These are phyloP conservation scores for Rhorus exstirpatorius DNA, from an alignment of 2,888 invertebrate genomes.

Conservation along the genomic window DNA sequence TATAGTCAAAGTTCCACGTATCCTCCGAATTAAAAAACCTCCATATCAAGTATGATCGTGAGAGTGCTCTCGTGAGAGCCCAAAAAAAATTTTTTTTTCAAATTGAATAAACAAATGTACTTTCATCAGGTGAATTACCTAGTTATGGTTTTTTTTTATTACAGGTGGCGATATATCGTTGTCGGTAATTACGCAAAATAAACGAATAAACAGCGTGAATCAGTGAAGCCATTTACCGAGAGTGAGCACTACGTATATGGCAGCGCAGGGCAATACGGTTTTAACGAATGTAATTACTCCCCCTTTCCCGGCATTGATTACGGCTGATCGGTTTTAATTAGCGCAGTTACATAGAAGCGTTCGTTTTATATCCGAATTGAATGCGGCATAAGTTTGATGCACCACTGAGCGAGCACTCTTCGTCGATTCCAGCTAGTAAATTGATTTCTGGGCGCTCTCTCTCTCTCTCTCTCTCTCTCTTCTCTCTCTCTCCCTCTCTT, in stretches of 20 bases:
- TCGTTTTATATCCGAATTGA: slow-evolving; percentile 43
- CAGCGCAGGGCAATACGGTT: slow-evolving; percentile 40
- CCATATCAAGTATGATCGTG: slow-evolving; percentile 4
- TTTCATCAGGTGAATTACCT: neutral
- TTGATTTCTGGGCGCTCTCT: slow-evolving; percentile 9
- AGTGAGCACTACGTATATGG: neutral
- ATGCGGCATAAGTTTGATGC: slow-evolving; percentile 52
- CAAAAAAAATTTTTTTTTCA: neutral
- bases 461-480: neutral
- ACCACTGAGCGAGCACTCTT: neutral
- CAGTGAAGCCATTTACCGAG: slow-evolving; percentile 50
- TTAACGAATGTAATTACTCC: slow-evolving; percentile 64
- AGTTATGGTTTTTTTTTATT: slow-evolving; percentile 17
- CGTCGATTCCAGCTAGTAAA: slow-evolving; percentile 11
- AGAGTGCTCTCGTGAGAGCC: neutral
- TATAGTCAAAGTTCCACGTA: slow-evolving; percentile 43
- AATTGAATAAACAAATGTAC: neutral
- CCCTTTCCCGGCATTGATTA: slow-evolving; percentile 45
- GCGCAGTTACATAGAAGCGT: slow-evolving; percentile 14
- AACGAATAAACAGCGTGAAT: slow-evolving; percentile 40
- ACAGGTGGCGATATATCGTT: slow-evolving; percentile 25
- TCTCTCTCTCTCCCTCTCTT: neutral
- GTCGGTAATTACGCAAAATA: slow-evolving; percentile 37
- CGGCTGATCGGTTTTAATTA: slow-evolving; percentile 64
- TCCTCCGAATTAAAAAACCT: slow-evolving; percentile 2